Conservation (phyloP, 2,888 invertebrate species). For the Drosophila paucipuncta region DNA sequence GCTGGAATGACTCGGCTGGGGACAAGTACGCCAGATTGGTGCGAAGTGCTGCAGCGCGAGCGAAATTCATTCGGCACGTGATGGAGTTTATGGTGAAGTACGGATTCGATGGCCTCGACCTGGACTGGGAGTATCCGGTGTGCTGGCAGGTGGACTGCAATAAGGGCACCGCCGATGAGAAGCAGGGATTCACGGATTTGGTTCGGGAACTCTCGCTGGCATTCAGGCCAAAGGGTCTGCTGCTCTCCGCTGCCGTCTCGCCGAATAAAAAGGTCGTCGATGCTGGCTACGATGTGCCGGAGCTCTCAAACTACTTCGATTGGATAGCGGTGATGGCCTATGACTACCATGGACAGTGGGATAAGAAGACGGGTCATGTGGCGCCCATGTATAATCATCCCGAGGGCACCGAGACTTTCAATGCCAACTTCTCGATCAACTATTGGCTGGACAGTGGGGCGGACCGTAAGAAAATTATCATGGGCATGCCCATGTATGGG, state of each 20-base stretch:
- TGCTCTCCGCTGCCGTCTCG: conserved; percentile 94
- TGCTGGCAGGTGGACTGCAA: conserved; percentile 96
- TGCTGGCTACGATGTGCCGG: conserved; percentile 93
- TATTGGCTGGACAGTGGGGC: conserved; percentile 95
- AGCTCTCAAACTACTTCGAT: conserved; percentile 91
- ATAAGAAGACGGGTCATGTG: conserved; percentile 95
- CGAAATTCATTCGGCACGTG: conserved; percentile 91
- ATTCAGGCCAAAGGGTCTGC: conserved; percentile 90
- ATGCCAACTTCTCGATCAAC: conserved; percentile 94
- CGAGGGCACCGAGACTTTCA: conserved; percentile 90
- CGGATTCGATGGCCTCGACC: conserved; percentile 95
- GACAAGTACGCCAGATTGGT: conserved; percentile 95
- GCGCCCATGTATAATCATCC: conserved; percentile 94
- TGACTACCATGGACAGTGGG: conserved; percentile 97
- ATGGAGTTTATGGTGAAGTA: conserved; percentile 92
- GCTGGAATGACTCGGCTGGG: conserved; percentile 97
- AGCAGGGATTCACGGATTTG: conserved; percentile 90
- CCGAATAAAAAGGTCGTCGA: conserved; percentile 94
- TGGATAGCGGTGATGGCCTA: conserved; percentile 97
- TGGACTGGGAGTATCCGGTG: conserved; percentile 97
- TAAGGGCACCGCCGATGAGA: conserved; percentile 93
- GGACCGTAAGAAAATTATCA: conserved; percentile 90
- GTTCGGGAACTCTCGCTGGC: conserved; percentile 90
- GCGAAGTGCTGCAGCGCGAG: conserved; percentile 89
- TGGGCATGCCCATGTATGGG: conserved; percentile 96